Percentiles rank a stretch among this genome's conserved stretches.
Conservation (phyloP, 2,113 vertebrate genomes). For the Carlito syrichta region DNA sequence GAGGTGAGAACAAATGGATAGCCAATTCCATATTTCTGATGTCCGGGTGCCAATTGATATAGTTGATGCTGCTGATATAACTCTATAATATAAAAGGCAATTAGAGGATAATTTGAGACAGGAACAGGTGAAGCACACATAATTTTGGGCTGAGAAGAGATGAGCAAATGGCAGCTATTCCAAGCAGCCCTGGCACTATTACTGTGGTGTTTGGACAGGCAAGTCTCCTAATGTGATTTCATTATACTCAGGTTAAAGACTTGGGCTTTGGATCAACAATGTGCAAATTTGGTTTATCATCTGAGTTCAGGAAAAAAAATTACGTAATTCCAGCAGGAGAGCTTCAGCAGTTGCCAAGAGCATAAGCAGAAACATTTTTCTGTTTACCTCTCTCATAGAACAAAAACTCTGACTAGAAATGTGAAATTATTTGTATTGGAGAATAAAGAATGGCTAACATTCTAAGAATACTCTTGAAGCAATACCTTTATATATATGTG, state of each 20-base stretch:
- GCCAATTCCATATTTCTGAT: slow-evolving; percentile 10
- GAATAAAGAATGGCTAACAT: not conserved
- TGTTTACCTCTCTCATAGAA: slow-evolving; percentile 32
- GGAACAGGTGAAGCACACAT: slow-evolving; percentile 77
- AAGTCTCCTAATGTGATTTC: slow-evolving; percentile 56
- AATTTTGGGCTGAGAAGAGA: slow-evolving; percentile 73
- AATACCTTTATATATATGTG: not conserved
- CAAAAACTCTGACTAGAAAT: slow-evolving; percentile 10
- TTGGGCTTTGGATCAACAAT: slow-evolving; percentile 58
- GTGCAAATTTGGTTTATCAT: slow-evolving; percentile 58
- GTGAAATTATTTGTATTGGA: not conserved
- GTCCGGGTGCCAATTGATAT: slow-evolving; percentile 56
- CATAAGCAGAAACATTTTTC: slow-evolving; percentile 7
- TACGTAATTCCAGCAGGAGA: slow-evolving; percentile 50
- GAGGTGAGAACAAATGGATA: slow-evolving; percentile 25
- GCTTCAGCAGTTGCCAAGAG: slow-evolving; percentile 42
- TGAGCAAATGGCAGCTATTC: slow-evolving; percentile 70
- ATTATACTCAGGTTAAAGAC: slow-evolving; percentile 50
- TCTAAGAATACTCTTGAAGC: not conserved
- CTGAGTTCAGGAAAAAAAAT: slow-evolving; percentile 55
- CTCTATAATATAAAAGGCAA: slow-evolving; percentile 60
- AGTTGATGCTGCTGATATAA: slow-evolving; percentile 66
- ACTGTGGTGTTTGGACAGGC: slow-evolving; percentile 54
- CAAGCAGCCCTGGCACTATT: slow-evolving; percentile 41
- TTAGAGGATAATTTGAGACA: slow-evolving; percentile 74